Base-by-base conservation (phyloP, 2,113 vertebrate genomes). In the Lepisosteus oculatus region DNA sequence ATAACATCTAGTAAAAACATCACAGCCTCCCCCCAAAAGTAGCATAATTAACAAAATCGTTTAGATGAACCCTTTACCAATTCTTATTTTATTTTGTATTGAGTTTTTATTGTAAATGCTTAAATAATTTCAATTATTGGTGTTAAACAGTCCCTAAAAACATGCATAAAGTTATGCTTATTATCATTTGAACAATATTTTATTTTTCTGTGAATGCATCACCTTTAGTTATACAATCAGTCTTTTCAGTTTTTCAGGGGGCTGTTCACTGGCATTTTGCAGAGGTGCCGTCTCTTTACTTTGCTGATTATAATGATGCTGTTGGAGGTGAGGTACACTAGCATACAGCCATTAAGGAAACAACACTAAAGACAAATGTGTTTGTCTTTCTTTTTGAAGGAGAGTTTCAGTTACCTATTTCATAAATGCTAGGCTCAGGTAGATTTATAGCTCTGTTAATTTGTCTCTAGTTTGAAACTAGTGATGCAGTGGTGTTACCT, bases 371-470 rank as follows among this genome's bases (percentile, higher is more conserved):
- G 29, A 57, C 74, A 47, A 80, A 61, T 1, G 14, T 3, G 57
- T 29, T 87, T 80, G 74, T 78, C 88, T 89, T 76, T 72, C 77
- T 86, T 87, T 86, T 84, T 75, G 86, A 55, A 57, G 45, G 8
- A 71, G 65, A 42, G 68, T 29, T 13, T 67, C 68, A 82, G 91
- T 93, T 91, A 93, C 88, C 87, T 89, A 91, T 91, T 91, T 81
- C 82, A 90, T 81, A 90, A 29, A 89, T 43, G 88, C 88, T 89
- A 85, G 67, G 78, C 76, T 71, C 86, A 94, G 93, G 92, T 94
- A 90, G 90, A 93, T 93, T 93, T 93, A 92, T 78, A 90, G 84
- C 80, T 84, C 81, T 86, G 88, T 84, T 84, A 87, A 72, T 80
- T 2, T 69, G 1, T 87, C 76, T 74, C 80, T 77, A 68, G 74